Percentiles rank a stretch among this genome's conserved stretches.
Conservation (phyloP, 2,888 invertebrate species). For the Lacanobia wlatinum region DNA sequence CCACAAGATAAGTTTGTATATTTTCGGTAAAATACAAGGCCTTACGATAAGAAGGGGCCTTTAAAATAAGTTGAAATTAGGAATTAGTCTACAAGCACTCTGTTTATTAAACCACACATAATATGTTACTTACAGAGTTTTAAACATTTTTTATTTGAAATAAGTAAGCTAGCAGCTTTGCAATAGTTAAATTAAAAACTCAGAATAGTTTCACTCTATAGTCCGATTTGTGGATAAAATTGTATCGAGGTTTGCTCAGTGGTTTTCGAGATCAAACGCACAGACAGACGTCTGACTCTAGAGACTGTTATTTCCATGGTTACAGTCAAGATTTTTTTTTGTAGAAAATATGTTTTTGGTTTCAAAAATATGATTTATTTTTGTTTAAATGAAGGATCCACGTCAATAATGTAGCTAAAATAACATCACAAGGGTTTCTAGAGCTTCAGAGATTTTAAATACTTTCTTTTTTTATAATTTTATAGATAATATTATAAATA, state of each 20-base stretch:
- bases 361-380: neutral
- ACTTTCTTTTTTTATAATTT: conserved; percentile 30
- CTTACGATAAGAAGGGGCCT: conserved; percentile 4
- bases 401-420: conserved; percentile 14
- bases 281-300: conserved; percentile 22
- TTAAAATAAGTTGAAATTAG: neutral
- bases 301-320: conserved; percentile 9
- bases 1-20: conserved; percentile 21
- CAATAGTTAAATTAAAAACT: conserved; percentile 22
- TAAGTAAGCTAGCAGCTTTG: conserved; percentile 6
- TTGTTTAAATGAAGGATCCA: neutral
- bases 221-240: neutral
- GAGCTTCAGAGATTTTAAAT: conserved; percentile 30
- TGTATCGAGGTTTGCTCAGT: conserved; percentile 32
- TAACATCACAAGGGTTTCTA: conserved; percentile 25
- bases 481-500: conserved; percentile 32
- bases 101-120: conserved; percentile 7
- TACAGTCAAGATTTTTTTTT: neutral
- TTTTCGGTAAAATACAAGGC: conserved; percentile 20
- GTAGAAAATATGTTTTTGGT: neutral
- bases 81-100: conserved; percentile 7
- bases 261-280: conserved; percentile 38
- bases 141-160: conserved; percentile 12
- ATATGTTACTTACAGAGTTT: conserved; percentile 5
- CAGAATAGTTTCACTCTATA: neutral